Conservation (phyloP, 1,140 invertebrate genomes). For the Papilio polytes region DNA sequence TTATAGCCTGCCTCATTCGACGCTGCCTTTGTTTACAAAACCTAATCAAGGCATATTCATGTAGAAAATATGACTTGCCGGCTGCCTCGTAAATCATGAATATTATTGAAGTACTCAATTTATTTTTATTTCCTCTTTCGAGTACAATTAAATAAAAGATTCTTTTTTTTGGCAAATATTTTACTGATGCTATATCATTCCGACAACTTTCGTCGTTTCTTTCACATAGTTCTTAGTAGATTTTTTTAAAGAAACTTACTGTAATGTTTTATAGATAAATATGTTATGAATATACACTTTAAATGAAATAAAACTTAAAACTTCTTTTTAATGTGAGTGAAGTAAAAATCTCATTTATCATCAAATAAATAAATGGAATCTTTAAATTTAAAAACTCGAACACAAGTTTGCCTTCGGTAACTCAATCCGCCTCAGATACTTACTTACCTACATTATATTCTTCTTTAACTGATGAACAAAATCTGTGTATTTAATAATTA, state of each 20-base stretch:
- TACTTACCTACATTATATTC: neutral
- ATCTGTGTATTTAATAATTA: neutral
- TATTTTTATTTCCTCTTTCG: neutral
- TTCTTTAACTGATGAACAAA: too few species aligned
- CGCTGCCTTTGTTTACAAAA: constrained; percentile 58
- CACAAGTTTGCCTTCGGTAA: neutral
- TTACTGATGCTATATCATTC: neutral
- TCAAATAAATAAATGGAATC: too few species aligned
- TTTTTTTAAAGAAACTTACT: too few species aligned
- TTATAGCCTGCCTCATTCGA: constrained; percentile 53
- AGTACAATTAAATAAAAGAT: neutral
- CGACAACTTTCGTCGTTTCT: neutral
- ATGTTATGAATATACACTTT: too few species aligned
- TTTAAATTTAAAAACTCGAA: neutral
- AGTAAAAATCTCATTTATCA: too few species aligned
- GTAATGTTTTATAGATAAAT: too few species aligned
- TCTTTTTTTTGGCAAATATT: neutral
- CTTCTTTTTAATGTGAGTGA: too few species aligned
- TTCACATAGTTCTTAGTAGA: too few species aligned
- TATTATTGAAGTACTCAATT: neutral
- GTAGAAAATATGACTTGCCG: constrained; percentile 36
- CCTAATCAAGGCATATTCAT: constrained; percentile 53
- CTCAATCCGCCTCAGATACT: neutral
- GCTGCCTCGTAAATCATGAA: constrained; percentile 7
- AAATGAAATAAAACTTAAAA: too few species aligned